These are phyloP conservation scores for Polymixis flavicincta DNA, from an alignment of 2,888 invertebrate genomes.

Conservation along the genomic window DNA sequence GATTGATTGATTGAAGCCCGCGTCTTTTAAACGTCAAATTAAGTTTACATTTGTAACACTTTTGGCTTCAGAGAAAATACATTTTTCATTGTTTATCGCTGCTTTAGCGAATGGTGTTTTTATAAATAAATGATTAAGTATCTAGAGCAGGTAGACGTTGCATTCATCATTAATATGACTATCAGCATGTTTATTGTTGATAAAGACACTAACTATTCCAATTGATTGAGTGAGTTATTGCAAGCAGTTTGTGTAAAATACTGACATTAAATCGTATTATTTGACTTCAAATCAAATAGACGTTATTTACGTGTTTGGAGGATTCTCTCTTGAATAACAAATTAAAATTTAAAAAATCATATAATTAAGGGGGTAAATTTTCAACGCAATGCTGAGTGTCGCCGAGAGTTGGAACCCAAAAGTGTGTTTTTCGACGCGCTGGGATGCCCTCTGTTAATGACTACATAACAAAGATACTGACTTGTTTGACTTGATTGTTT, in stretches of 20 bases:
- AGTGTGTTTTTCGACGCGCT: too few relatives aligned
- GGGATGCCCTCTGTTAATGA: too few relatives aligned
- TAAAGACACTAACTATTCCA: background rate
- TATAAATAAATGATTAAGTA: background rate
- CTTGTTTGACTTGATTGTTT: too few relatives aligned
- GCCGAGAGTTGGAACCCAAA: too few relatives aligned
- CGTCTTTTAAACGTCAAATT: constrained; percentile 21
- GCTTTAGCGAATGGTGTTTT: background rate
- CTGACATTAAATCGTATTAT: background rate
- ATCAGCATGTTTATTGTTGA: background rate
- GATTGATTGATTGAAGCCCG: constrained; percentile 35
- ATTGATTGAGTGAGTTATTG: background rate
- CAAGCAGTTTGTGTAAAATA: background rate
- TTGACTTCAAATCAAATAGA: too few relatives aligned
- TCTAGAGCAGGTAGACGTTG: background rate
- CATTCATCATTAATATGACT: background rate
- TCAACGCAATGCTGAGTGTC: too few relatives aligned
- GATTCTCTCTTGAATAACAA: too few relatives aligned
- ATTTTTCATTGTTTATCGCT: constrained; percentile 4
- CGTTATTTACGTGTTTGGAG: too few relatives aligned
- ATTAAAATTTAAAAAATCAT: too few relatives aligned
- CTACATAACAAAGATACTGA: too few relatives aligned
- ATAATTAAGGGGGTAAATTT: too few relatives aligned
- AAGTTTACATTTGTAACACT: constrained; percentile 11
- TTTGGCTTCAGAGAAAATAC: background rate